Evolutionary conservation across 2,888 invertebrate genomes (phyloP).

Genomic region (Diarsia rubi): DNA sequence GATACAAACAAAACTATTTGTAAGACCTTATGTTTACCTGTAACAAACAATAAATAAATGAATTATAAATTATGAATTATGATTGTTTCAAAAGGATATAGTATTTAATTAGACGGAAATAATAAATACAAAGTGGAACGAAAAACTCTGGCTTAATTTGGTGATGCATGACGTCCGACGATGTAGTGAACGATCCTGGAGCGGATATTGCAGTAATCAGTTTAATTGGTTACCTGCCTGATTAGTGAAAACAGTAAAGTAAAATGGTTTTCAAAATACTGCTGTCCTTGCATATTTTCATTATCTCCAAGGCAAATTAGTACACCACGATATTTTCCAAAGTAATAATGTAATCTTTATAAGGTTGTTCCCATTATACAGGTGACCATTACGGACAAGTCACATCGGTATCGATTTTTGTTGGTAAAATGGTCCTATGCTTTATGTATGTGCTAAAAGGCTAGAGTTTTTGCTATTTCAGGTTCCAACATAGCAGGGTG

Average conservation of each 20-base stretch:
- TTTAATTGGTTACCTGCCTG: neutral
- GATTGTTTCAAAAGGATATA: slow-evolving; percentile 8
- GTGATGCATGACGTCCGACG: slow-evolving; percentile 46
- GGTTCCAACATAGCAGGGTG: neutral
- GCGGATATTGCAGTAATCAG: slow-evolving; percentile 27
- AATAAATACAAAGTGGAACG: slow-evolving; percentile 26
- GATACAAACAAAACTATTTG: too few relatives aligned
- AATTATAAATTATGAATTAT: too few relatives aligned
- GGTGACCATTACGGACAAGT: neutral
- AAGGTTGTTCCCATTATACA: neutral
- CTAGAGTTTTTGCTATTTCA: neutral
- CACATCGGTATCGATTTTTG: neutral
- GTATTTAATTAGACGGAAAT: slow-evolving; percentile 24
- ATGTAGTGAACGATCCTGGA: slow-evolving; percentile 9
- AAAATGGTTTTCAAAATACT: neutral
- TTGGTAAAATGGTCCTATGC: too few relatives aligned
- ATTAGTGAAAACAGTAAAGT: slow-evolving; percentile 12
- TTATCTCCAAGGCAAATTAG: neutral
- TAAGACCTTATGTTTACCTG: too few relatives aligned
- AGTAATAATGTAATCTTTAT: neutral
- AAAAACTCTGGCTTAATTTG: slow-evolving; percentile 44
- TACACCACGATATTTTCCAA: neutral
- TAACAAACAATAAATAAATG: too few relatives aligned
- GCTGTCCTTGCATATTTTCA: neutral
- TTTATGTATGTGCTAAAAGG: too few relatives aligned